Evolutionary conservation across 2,113 vertebrate genomes (phyloP).

Genomic region (Lamprologus lemairii): DNA sequence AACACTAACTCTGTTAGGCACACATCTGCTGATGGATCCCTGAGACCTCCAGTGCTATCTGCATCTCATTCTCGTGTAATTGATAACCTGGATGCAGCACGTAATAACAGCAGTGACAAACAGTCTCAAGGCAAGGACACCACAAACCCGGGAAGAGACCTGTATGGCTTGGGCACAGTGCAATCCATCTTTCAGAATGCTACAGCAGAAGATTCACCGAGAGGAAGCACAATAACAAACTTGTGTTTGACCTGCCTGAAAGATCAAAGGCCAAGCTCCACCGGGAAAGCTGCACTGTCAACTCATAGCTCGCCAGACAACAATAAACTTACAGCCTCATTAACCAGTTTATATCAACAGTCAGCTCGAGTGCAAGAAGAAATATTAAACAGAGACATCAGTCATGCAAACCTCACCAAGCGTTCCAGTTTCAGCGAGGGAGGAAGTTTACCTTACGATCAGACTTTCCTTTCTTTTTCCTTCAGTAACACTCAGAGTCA

Average conservation of each 20-base stretch:
- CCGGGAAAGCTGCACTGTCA: slow-evolving; percentile 12
- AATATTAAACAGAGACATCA: background rate
- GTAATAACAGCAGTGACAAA: slow-evolving; percentile 31
- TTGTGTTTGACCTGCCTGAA: slow-evolving; percentile 30
- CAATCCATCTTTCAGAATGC: slow-evolving; percentile 25
- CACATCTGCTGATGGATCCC: slow-evolving; percentile 13
- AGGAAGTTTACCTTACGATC: background rate
- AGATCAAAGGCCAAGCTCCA: slow-evolving; percentile 4
- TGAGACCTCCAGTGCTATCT: slow-evolving; percentile 20
- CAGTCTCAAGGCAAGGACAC: background rate
- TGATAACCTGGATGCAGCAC: slow-evolving; percentile 26
- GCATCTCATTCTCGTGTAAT: slow-evolving; percentile 31
- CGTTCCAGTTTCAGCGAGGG: background rate
- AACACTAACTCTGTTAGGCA: slow-evolving; percentile 27
- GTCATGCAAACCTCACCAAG: background rate
- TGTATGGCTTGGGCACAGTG: background rate
- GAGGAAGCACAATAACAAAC: slow-evolving; percentile 11
- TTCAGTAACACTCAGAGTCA: background rate
- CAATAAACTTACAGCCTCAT: background rate
- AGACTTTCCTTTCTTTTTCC: background rate
- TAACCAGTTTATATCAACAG: background rate
- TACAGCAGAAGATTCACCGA: background rate
- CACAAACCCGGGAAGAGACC: background rate
- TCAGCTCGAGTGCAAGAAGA: background rate
- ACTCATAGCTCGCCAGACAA: background rate